Evolutionary conservation across 64 coral and sea anemone species (phyloP), one percentile per base, ranked within the genome.

Genomic region (Cladopsammia gracilis): DNA sequence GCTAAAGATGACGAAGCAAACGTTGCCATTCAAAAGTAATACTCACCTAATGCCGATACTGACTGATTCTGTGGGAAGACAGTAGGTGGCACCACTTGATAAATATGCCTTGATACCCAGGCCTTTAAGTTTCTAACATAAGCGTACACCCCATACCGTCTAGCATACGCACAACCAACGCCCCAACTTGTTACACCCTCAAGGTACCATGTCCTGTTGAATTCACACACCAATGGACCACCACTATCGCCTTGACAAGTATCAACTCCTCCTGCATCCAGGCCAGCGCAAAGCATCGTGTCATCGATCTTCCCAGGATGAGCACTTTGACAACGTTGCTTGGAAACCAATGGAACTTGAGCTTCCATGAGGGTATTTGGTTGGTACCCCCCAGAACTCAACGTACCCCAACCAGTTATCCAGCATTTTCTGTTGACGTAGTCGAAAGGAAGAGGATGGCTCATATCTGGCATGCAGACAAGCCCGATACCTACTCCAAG

Each of bases 291-390:
- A 5, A 86, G 67, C 83, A 86, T 86, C 43, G 83, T 70, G 69
- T 71, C 64, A 48, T 70, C 59, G 54, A 76, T 89, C 26, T 76
- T 45, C 9, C 70, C 70, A 76, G 70, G 50, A 61, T 64, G 76
- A 16, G 23, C 34, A 58, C 7, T 61, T 14, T 22, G 7, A 25
- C 86, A 89, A 45, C 58, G 69, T 26, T 26, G 10, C 42, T 89
- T 60, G 14, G 86, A 89, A 0, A 89, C 86, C 10, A 89, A n/a
- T 53, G 86, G 86, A 26, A 89, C 51, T 3, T 69, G 73, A 3
- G 70, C 86, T 62, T 89, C 69, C 86, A 76, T 89, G 26, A 89
- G 45, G 7, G 50, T 25, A 56, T 89, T 89, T 75, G 86, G 86
- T 18, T 34, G 51, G 12, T 10, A 61, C 5, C 86, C 86, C 18